Base-by-base conservation (phyloP, 2,888 invertebrate species). In the Drosophila meridiana region DNA sequence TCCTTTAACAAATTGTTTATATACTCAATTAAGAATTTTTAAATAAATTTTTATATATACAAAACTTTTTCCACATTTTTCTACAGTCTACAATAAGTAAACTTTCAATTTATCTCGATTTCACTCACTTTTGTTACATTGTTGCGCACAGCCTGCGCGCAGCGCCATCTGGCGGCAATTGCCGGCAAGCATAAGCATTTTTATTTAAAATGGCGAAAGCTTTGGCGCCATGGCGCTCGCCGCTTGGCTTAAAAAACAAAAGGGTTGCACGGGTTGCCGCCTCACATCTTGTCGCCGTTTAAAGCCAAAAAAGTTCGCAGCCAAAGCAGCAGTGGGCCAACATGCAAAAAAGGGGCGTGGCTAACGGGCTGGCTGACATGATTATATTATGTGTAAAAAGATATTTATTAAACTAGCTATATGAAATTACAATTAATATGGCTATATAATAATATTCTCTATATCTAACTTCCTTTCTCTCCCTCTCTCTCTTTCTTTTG, bases 171-270 rank as follows among this genome's bases (percentile, higher is more conserved):
- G 65, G 56, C 69, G 82, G 82, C 60, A 64, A 59, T 30, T 26
- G 66, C 11, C 28, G 20, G 65, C 72, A 84, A 73, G 79, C 84
- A 73, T 76, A 58, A 68, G 63, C 77, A 82, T 87, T 87, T 84
- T 87, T 84, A 85, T 84, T 88, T 85, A 86, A 85, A 85, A 85
- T 88, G 87, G 87, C 85, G 89, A 85, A 85, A 85, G 85, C 85
- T 85, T 85, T 85, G 85, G 85, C 89, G 89, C 89, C 85, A 88
- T 82, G 75, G 77, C 79, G 68, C 76, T 76, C 50, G 65, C 60
- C 77, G 71, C 57, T 83, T 78, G 72, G 76, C 78, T 83, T 75
- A 88, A 88, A 84, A 85, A 88, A 83, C 84, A 83, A 85, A 85
- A 88, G 85, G 88, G 85, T 85, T 85, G 83, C 50, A 34, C 63